Conservation (phyloP, 2,888 invertebrate genomes). For the Clanis bilineata region DNA sequence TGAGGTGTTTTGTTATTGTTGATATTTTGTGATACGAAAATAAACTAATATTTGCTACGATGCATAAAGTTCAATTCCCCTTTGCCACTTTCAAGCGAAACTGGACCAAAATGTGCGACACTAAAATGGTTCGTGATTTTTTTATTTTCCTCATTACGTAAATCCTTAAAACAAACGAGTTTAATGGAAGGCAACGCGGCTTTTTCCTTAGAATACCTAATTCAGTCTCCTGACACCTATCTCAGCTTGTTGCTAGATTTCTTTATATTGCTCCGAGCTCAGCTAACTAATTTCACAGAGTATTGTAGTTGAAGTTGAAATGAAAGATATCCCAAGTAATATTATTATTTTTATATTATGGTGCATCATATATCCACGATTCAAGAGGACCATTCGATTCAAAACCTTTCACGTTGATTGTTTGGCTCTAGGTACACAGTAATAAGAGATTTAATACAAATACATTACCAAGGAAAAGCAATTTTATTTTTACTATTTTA, state of each 20-base stretch:
- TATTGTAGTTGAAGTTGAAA: background rate
- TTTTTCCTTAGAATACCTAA: background rate
- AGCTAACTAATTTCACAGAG: background rate
- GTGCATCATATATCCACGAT: too few species aligned
- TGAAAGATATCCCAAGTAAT: too few species aligned
- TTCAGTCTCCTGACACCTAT: background rate
- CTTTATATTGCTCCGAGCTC: background rate
- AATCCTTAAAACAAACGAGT: background rate
- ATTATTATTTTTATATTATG: too few species aligned
- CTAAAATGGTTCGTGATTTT: background rate
- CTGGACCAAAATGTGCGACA: too few species aligned
- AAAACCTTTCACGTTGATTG: too few species aligned
- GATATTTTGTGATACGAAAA: constrained; percentile 58
- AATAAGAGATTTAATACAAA: too few species aligned
- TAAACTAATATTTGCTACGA: constrained; percentile 36
- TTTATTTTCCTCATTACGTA: background rate
- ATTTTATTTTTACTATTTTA: too few species aligned
- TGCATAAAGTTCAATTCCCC: background rate
- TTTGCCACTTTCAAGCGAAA: too few species aligned
- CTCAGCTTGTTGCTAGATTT: background rate
- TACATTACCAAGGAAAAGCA: too few species aligned
- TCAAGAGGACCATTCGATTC: too few species aligned
- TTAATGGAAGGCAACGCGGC: background rate
- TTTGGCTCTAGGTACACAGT: too few species aligned
- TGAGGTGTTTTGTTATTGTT: constrained; percentile 58